Evolutionary conservation across 2,797 vertebrate genomes (phyloP), one percentile per base, ranked within the genome.

Genomic region (Poliocrania exsul): DNA sequence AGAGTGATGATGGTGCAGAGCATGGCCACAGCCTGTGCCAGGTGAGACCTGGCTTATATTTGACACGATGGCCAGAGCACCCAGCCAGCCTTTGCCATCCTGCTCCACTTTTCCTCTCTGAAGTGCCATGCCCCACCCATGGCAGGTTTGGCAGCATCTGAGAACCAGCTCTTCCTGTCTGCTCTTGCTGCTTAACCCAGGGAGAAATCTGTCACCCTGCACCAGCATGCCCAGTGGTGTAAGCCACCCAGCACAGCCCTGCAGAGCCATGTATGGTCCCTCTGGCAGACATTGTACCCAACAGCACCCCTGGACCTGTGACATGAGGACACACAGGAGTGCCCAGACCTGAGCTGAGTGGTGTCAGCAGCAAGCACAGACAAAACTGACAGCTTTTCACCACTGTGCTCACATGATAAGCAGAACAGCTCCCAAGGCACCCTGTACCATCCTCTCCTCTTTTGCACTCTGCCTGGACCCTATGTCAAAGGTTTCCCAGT

Each of bases 261-360:
- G 35, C 5, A 3, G 14, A 3, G 53, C 12, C 56, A n/a, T 0
- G 0, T 9, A 31, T 0, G 2, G 8, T 29, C 66, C n/a, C 24
- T 65, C 56, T 35, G n/a, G 24, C 53, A 38, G 31, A 11, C 42
- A 31, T 16, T 1, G 3, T 20, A 25, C 37, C 20, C 19, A 42
- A 1, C 33, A 56, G 35, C 62, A 62, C 5, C 10, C 12, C 62
- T 0, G 2, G 25, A 10, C n/a, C 40, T 1, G 0, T 3, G 29
- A 23, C 56, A 42, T 42, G 28, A 17, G 28, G 35, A 37, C n/a
- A 33, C 13, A 3, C 18, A 28, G 28, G 18, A 5, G 16, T n/a
- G 20, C 25, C 56, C 54, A 33, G 49, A 13, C 8, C 23, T 5
- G 57, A 64, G 31, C 61, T 60, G 37, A 31, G 7, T 5, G 14